Evolutionary conservation across 1,140 invertebrate genomes (phyloP).

Genomic region (Danaus plexippus): DNA sequence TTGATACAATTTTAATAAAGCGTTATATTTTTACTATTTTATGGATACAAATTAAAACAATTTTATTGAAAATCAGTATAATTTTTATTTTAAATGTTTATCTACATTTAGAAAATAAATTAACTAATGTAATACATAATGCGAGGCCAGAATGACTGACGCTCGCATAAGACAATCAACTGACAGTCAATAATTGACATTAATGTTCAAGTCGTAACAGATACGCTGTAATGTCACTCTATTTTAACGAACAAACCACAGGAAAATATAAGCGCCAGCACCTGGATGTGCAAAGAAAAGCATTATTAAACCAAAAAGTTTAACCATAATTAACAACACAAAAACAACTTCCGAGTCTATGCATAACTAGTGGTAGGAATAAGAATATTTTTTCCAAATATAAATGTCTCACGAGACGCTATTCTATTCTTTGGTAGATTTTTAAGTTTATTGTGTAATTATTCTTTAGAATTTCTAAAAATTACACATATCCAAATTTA

Average conservation of each 20-base stretch:
- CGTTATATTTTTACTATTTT: background rate
- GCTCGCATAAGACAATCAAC: slow-evolving; percentile 14
- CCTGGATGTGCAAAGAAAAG: slow-evolving; percentile 66
- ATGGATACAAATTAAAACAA: slow-evolving; percentile 1
- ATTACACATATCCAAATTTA: too few relatives aligned
- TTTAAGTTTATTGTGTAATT: background rate
- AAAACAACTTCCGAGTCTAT: too few relatives aligned
- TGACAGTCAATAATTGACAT: slow-evolving; percentile 28
- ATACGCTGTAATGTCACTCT: slow-evolving; percentile 63
- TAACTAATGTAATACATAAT: slow-evolving; percentile 31
- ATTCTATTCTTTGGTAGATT: background rate
- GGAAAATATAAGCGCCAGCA: slow-evolving; percentile 81
- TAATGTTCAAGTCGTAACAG: slow-evolving; percentile 22
- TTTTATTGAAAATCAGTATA: slow-evolving; percentile 14
- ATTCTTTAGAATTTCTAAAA: too few relatives aligned
- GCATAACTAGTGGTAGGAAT: background rate
- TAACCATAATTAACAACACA: too few relatives aligned
- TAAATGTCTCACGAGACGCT: too few relatives aligned
- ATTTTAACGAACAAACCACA: slow-evolving; percentile 82
- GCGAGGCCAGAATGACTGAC: slow-evolving; percentile 8
- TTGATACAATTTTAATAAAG: too few relatives aligned
- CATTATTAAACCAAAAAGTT: background rate
- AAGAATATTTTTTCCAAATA: background rate
- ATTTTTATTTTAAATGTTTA: slow-evolving; percentile 24
- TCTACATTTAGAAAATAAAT: slow-evolving; percentile 41